These are phyloP conservation scores for Tachina grossa DNA, from an alignment of 2,888 invertebrate genomes.

Conservation along the genomic window DNA sequence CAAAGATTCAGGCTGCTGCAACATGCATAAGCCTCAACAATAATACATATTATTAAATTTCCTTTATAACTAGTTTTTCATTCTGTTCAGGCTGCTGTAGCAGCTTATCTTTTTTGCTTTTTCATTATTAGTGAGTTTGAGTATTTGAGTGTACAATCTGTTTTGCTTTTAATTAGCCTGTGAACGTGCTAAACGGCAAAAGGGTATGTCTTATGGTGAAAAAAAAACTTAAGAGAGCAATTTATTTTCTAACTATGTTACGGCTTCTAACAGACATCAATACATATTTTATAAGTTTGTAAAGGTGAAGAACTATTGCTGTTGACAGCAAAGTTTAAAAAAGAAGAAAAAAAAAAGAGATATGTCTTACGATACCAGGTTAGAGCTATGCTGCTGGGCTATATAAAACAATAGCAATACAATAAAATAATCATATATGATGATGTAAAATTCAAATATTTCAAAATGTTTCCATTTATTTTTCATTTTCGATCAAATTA, in stretches of 20 bases:
- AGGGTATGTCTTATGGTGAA: background rate
- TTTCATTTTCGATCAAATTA: too few species aligned
- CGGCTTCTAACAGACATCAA: background rate
- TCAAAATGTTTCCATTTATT: too few species aligned
- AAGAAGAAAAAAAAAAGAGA: too few species aligned
- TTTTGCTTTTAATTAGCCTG: conserved; percentile 4
- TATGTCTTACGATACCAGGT: too few species aligned
- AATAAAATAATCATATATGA: too few species aligned
- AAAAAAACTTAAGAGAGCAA: background rate
- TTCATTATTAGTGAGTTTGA: background rate
- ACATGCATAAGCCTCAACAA: background rate
- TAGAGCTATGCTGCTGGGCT: too few species aligned
- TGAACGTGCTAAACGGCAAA: background rate
- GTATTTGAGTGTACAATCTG: background rate
- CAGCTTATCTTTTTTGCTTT: too few species aligned
- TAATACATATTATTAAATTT: background rate
- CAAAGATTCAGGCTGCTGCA: background rate
- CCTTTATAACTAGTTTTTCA: background rate
- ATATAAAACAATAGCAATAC: too few species aligned
- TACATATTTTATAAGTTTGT: background rate
- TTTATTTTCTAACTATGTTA: background rate
- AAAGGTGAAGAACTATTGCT: background rate
- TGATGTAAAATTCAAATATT: too few species aligned
- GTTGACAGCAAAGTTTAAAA: too few species aligned
- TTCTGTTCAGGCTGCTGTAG: background rate